Percentiles rank a stretch among this genome's conserved stretches.
These are phyloP conservation scores for Gambelia wislizenii DNA, from an alignment of 2,797 vertebrate species.

Conservation along the genomic window DNA sequence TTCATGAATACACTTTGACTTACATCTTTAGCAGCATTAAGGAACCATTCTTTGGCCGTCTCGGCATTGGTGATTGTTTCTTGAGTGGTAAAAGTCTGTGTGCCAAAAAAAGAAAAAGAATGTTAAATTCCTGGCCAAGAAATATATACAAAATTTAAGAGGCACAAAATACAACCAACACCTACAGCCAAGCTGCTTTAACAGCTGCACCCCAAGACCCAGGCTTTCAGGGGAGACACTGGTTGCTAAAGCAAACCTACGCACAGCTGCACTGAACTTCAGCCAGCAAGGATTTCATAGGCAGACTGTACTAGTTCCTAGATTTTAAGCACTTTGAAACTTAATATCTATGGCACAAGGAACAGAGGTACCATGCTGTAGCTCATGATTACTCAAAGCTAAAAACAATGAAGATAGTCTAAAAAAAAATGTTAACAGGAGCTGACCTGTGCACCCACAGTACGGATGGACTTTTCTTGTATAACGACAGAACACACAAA, in stretches of 20 bases:
- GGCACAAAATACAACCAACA: background rate
- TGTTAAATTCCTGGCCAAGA: background rate
- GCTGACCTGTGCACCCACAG: too few relatives aligned
- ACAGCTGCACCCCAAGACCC: background rate
- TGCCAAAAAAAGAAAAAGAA: background rate
- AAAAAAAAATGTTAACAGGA: too few relatives aligned
- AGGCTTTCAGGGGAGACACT: background rate
- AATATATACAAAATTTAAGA: background rate
- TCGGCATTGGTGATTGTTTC: conserved; percentile 98
- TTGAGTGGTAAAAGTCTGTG: conserved; percentile 95
- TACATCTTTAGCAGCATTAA: conserved; percentile 89
- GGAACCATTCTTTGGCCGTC: conserved; percentile 95
- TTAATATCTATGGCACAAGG: background rate
- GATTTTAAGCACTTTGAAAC: background rate
- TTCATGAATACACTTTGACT: conserved; percentile 66
- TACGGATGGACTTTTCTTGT: too few relatives aligned
- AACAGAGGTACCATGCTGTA: background rate
- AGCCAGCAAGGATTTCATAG: background rate
- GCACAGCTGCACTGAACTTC: background rate
- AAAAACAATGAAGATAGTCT: too few relatives aligned
- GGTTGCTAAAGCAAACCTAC: background rate
- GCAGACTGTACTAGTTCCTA: background rate
- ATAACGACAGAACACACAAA: too few relatives aligned
- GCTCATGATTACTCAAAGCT: too few relatives aligned
- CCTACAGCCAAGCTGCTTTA: rapidly evolving